A percentile compares a stretch with the other conserved stretches of the same genome.
Evolutionary conservation across 2,113 vertebrate genomes (phyloP).

Genomic region (Sclerurus mexicanus): DNA sequence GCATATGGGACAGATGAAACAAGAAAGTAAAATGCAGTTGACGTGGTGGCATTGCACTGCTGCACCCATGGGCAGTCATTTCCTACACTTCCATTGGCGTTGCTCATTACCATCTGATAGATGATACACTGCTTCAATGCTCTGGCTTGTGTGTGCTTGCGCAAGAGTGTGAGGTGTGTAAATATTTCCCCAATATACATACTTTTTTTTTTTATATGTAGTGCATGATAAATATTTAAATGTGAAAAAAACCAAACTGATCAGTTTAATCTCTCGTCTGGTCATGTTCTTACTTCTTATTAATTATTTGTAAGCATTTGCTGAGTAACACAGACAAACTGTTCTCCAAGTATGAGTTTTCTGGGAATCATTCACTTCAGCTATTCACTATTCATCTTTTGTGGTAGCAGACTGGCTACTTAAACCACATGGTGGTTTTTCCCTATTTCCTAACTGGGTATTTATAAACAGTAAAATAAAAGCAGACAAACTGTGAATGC

Average conservation of each 20-base stretch:
- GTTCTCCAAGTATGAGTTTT: conserved; percentile 23
- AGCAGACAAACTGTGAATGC: neutral
- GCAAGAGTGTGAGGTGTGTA: neutral
- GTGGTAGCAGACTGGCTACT: conserved; percentile 27
- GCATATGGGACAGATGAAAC: neutral
- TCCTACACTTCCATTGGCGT: neutral
- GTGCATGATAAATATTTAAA: neutral
- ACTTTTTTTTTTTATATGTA: neutral
- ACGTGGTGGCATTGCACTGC: fast-evolving
- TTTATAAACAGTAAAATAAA: conserved; percentile 58
- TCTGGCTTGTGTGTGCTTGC: neutral
- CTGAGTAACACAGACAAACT: neutral
- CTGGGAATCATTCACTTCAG: conserved; percentile 29
- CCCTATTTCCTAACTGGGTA: conserved; percentile 16
- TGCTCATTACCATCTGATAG: neutral
- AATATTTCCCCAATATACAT: neutral
- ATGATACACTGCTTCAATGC: neutral
- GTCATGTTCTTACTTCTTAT: neutral
- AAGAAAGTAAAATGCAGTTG: neutral
- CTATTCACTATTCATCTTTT: conserved; percentile 65
- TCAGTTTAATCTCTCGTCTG: neutral
- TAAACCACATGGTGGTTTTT: conserved; percentile 42
- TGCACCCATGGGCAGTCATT: neutral
- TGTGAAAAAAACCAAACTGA: neutral
- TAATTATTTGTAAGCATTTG: neutral